Percentiles rank a stretch among this genome's conserved stretches.
These are phyloP conservation scores for Icerya purchasi DNA, from an alignment of 2,888 invertebrate species.

Conservation along the genomic window DNA sequence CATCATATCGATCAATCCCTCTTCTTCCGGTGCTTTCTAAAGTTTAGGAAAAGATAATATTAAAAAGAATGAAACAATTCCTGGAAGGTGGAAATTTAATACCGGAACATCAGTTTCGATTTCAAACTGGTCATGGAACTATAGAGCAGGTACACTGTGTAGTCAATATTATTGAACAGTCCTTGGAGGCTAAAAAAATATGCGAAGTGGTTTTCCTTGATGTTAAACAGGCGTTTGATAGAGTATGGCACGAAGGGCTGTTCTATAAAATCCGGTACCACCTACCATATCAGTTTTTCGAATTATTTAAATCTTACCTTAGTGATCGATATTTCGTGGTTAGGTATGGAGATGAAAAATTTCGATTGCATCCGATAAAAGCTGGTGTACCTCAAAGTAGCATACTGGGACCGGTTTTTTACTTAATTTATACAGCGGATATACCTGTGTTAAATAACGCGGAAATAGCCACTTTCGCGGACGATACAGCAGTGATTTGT, in stretches of 20 bases:
- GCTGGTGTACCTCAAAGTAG: background rate
- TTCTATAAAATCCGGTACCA: background rate
- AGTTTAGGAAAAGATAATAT: background rate
- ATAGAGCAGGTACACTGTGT: background rate
- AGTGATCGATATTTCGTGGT: background rate
- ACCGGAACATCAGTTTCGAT: background rate
- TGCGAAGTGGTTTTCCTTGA: background rate
- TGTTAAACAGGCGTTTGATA: no score
- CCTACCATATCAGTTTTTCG: background rate
- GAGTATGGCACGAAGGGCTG: no score
- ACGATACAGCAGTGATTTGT: no score
- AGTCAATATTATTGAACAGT: background rate
- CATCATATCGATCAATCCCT: background rate
- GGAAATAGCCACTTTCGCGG: no score
- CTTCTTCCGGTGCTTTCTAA: no score
- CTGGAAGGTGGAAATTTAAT: background rate
- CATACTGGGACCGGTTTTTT: no score
- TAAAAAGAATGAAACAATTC: background rate
- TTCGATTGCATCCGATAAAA: background rate
- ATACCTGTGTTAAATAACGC: no score
- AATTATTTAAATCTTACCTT: background rate
- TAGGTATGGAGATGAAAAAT: no score
- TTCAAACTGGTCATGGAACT: background rate
- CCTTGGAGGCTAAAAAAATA: background rate
- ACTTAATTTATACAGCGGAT: no score